Evolutionary conservation across 2,113 vertebrate genomes (phyloP).

Genomic region (Cavia aperea): DNA sequence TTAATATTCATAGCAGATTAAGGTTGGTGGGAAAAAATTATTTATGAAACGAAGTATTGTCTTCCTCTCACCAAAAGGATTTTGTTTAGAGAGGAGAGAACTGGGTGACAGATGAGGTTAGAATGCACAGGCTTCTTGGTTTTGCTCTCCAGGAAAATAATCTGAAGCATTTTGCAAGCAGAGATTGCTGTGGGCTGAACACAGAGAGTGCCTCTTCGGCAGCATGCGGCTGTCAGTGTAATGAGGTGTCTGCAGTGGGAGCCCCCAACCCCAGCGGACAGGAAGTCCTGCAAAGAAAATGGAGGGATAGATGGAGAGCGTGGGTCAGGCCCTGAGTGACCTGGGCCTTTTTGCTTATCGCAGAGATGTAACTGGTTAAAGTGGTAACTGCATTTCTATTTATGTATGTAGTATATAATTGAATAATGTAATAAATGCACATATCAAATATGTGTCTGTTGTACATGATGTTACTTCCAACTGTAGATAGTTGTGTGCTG

Average conservation of each 20-base stretch:
- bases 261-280: not conserved
- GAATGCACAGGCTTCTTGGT: slow-evolving; percentile 43
- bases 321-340: not conserved
- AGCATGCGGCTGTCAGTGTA: not conserved
- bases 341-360: not conserved
- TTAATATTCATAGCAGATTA: slow-evolving; percentile 68
- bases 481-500: not conserved
- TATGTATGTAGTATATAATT: not conserved
- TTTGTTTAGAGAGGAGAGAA: slow-evolving; percentile 50
- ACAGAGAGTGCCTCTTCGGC: not conserved
- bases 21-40: slow-evolving; percentile 55
- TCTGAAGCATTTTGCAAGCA: slow-evolving; percentile 8
- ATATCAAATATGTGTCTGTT: not conserved
- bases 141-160: slow-evolving; percentile 42
- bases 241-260: not conserved
- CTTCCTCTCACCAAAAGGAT: slow-evolving; percentile 54
- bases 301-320: not conserved
- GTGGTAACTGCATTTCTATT: not conserved
- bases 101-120: slow-evolving; percentile 24
- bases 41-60: slow-evolving; percentile 51
- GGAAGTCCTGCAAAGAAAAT: not conserved
- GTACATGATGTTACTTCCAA: slow-evolving; percentile 14
- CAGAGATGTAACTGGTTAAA: not conserved
- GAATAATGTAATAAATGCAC: not conserved
- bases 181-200: not conserved